Percentiles rank a stretch among this genome's conserved stretches.
These are phyloP conservation scores for mouse (Mus musculus) DNA, from an alignment of 2,113 vertebrate species.

Conservation along the genomic window DNA sequence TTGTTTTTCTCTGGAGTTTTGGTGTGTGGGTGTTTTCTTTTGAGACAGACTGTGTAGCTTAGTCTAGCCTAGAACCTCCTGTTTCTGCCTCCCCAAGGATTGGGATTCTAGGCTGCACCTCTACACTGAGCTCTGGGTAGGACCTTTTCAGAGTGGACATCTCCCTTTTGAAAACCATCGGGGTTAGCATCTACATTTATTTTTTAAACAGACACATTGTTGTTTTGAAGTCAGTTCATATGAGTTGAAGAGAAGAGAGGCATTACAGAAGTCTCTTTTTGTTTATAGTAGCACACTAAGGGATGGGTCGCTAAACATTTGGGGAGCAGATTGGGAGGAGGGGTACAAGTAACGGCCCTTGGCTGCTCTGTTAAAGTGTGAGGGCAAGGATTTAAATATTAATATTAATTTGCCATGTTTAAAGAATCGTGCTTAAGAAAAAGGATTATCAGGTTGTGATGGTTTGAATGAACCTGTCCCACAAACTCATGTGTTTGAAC, in stretches of 20 bases:
- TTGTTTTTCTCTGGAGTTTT: neutral
- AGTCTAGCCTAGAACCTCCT: neutral
- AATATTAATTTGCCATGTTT: slow-evolving; percentile 31
- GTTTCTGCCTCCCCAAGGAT: neutral
- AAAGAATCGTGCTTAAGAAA: slow-evolving; percentile 9
- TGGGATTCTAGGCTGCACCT: neutral
- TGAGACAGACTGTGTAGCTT: neutral
- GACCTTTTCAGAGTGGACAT: neutral
- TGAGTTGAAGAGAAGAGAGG: neutral
- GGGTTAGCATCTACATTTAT: neutral
- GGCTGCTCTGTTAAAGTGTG: neutral
- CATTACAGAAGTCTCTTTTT: neutral
- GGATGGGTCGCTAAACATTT: neutral
- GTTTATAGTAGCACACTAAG: neutral
- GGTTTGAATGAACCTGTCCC: neutral
- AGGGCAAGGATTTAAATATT: slow-evolving; percentile 4
- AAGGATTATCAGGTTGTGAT: neutral
- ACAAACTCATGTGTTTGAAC: neutral
- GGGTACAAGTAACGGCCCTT: neutral
- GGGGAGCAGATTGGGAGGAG: neutral
- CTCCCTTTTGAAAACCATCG: too few relatives aligned
- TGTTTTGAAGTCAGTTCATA: neutral
- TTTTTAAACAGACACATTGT: neutral
- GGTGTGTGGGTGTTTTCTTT: neutral
- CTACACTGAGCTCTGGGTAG: neutral